Evolutionary conservation across 2,113 vertebrate genomes (phyloP), one percentile per base, ranked within the genome.

Genomic region (Cnemophilus loriae): DNA sequence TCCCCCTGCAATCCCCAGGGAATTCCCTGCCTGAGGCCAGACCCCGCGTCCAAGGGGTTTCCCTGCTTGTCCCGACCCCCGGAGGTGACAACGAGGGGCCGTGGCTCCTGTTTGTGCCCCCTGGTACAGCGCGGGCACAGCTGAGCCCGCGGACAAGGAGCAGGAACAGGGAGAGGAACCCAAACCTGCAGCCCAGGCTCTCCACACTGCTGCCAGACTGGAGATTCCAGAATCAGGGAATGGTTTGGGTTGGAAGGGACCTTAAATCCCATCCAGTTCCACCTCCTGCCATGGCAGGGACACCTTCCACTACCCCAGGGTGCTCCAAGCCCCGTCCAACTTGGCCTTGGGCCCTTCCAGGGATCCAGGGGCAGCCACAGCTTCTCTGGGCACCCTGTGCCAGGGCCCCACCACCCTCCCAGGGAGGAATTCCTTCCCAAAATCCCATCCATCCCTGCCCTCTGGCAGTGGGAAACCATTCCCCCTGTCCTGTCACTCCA

Each of bases 11-110:
- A 9, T 7, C 0, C 13, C 2, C 41, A 4, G 18, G 41, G 60
- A 11, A 70, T 9, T 4, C 10, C 35, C 52, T 16, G 30, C 49
- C 68, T 4, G 44, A 4, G 1, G 35, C 7, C 22, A 18, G 55
- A 4, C 3, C 14, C 27, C 11, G 0, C 1, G 4, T 0, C 19
- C 3, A 0, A 24, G n/a, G 78, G 37, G 26, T 13, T 69, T 37
- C 39, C n/a, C 65, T 17, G 63, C 47, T 33, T 7, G 12, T 56
- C 41, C 35, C 11, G 7, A 27, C 33, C 11, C 26, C 13, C 0
- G 42, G 59, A 68, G 69, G 63, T 1, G 44, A 49, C 39, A 13
- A 1, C 0, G 10, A 52, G 41, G 68, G 64, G 30, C 6, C 0
- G 3, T 0, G 30, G 10, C 8, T 75, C 28, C 39, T 18, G 11